Evolutionary conservation across 2,113 vertebrate genomes (phyloP), one percentile per base, ranked within the genome.

Genomic region (Choloepus hoffmanni): DNA sequence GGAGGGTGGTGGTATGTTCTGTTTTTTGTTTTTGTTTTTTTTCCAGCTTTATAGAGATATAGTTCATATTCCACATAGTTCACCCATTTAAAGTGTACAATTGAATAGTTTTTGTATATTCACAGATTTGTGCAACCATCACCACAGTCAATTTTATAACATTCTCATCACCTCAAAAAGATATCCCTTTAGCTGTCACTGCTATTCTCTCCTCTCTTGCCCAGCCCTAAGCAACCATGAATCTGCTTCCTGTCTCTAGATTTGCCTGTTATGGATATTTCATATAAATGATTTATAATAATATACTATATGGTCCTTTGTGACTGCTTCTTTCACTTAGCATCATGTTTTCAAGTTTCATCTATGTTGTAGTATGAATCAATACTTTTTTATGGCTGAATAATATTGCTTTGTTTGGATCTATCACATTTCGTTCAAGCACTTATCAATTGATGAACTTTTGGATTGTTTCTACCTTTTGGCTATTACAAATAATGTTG

Each of bases 61-160:
- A 67, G 26, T 67, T 87, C 11, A 55, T 3, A 30, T 74, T 30
- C n/a, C 19, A 58, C 82, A 81, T 12, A 78, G 36, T 36, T 70
- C 9, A 60, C 23, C 70, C 36, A 77, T 68, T 50, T 84, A 58
- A 73, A 82, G 9, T 90, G 18, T 89, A 43, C 62, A 72, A 43
- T 85, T 28, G 11, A 77, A 2, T 78, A 19, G 26, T 43, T 65
- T 88, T 89, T 63, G 53, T 67, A 53, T 77, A 48, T 43, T 83
- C 19, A 90, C 16, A 89, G 18, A 21, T 90, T 73, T 33, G 30
- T 74, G 24, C n/a, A 85, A 58, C 23, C 11, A 28, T 92, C 36
- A 65, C 19, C 23, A 76, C 18, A 76, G 67, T 40, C 53, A 76
- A 68, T 93, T 95, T 91, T 85, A 45, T 74, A 73, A 89, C 53